Evolutionary conservation across 2,113 vertebrate species (phyloP).

Genomic region (Phyllostomus discolor): DNA sequence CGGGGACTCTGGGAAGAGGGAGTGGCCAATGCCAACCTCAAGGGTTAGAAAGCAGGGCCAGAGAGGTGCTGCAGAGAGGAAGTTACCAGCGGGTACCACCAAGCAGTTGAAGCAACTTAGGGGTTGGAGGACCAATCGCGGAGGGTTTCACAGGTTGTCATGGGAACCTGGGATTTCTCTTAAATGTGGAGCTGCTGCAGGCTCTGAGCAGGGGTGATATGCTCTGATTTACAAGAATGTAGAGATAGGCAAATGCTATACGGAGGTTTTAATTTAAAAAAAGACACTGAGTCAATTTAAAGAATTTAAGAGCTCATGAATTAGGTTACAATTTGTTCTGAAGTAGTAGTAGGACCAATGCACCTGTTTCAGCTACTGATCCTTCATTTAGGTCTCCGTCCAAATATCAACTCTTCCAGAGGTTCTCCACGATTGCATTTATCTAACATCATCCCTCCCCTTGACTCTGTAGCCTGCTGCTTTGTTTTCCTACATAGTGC

Average conservation of each 20-base stretch:
- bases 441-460: not conserved
- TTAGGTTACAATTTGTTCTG: not conserved
- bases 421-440: not conserved
- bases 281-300: not conserved
- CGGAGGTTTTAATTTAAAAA: not conserved
- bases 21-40: rapidly evolving
- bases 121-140: rapidly evolving
- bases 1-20: not conserved
- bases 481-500: not conserved
- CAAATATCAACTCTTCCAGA: not conserved
- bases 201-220: not conserved
- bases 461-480: not conserved
- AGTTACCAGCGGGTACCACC: not conserved
- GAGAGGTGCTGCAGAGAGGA: not conserved
- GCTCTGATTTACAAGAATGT: not conserved
- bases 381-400: not conserved
- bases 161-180: not conserved
- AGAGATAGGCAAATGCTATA: not conserved
- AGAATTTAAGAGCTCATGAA: not conserved
- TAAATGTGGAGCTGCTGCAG: not conserved
- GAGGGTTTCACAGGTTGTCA: not conserved
- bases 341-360: not conserved
- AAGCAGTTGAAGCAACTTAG: not conserved
- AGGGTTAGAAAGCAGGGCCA: not conserved
- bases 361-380: not conserved